Evolutionary conservation across 2,888 invertebrate genomes (phyloP).

Genomic region (Odontocerum albicorne): DNA sequence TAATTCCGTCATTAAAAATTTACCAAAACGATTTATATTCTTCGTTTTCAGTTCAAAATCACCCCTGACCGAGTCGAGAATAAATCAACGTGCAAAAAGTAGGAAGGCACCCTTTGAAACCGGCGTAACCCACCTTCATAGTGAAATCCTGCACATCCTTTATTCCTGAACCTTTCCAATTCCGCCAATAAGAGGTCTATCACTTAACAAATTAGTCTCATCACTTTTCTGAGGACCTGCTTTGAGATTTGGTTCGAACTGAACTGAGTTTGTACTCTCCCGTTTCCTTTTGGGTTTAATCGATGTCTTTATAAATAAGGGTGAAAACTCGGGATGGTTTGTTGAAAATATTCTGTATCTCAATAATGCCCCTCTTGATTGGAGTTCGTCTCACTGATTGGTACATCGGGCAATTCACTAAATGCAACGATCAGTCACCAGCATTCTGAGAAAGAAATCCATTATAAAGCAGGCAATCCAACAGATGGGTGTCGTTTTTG

Average conservation of each 20-base stretch:
- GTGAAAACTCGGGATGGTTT: too few relatives aligned
- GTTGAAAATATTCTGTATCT: constrained; percentile 2
- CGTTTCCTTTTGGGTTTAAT: too few relatives aligned
- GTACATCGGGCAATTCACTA: constrained; percentile 9
- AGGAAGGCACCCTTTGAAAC: background rate
- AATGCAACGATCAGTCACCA: constrained; percentile 10
- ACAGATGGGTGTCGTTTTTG: too few relatives aligned
- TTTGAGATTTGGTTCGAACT: background rate
- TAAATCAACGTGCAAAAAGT: background rate
- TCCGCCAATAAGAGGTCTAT: constrained; percentile 13
- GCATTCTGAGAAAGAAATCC: constrained; percentile 3
- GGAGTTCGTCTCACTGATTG: constrained; percentile 8
- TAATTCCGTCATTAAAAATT: too few relatives aligned
- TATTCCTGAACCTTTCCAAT: background rate
- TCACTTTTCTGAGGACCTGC: constrained; percentile 15
- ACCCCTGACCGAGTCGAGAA: too few relatives aligned
- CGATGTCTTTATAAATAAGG: too few relatives aligned
- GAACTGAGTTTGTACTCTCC: too few relatives aligned
- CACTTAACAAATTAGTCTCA: constrained; percentile 22
- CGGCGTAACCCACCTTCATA: background rate
- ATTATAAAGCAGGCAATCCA: background rate
- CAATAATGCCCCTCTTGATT: constrained; percentile 11
- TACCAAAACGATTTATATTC: too few relatives aligned
- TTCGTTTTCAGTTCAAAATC: too few relatives aligned
- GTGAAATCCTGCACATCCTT: background rate